Percentiles rank a stretch among this genome's conserved stretches.
phyloP scores from a whole-genome alignment of 2,888 invertebrate species.

The Leuctra nigra region DNA sequence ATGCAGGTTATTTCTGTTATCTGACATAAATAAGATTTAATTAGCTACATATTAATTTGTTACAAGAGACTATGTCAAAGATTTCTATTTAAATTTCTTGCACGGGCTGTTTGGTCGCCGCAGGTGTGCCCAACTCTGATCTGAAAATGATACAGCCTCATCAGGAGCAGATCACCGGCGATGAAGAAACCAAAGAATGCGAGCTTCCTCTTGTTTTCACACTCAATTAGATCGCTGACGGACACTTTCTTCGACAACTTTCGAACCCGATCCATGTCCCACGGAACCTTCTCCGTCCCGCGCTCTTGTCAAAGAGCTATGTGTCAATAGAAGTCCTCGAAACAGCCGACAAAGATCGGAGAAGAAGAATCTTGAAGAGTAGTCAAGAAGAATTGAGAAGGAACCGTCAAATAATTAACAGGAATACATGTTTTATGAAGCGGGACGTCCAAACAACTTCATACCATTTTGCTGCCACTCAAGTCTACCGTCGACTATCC shows the following conservation, averaged over 20 bases:
- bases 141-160: no score
- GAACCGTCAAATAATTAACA: neutral
- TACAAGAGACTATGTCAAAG: no score
- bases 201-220: neutral
- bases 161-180: no score
- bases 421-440: slow-evolving; percentile 3
- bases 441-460: neutral
- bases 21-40: neutral
- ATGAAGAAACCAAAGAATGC: no score
- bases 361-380: neutral
- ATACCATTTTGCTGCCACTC: slow-evolving; percentile 15
- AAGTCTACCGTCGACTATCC: neutral
- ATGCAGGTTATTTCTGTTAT: neutral
- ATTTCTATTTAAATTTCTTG: no score
- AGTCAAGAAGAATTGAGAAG: neutral
- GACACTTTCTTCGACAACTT: neutral
- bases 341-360: neutral
- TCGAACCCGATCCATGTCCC: neutral
- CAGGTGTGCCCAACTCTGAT: no score
- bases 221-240: slow-evolving; percentile 4
- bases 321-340: neutral
- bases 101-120: no score
- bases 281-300: neutral
- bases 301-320: neutral
- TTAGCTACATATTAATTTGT: no score